phyloP scores from a whole-genome alignment of 2,113 vertebrate species.

The human (Homo sapiens) region DNA sequence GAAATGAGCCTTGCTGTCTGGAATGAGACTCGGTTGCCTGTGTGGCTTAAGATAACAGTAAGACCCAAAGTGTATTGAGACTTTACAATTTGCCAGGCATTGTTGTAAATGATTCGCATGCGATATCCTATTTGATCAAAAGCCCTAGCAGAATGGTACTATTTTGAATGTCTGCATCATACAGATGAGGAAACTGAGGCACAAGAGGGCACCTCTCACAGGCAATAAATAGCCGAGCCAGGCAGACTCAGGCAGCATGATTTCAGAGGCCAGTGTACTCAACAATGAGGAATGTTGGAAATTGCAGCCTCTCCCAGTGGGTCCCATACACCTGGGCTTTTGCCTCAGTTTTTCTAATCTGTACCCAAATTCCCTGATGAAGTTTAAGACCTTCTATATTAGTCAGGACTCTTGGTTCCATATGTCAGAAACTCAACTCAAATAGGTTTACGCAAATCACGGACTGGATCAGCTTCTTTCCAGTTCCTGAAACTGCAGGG shows the following conservation, averaged over 20 bases:
- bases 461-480: neutral
- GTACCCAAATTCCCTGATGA: neutral
- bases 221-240: neutral
- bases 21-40: neutral
- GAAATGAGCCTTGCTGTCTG: neutral
- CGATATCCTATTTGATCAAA: neutral
- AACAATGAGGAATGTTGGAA: neutral
- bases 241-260: neutral
- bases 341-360: neutral
- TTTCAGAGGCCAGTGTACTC: neutral
- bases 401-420: neutral
- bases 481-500: neutral
- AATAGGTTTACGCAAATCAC: neutral
- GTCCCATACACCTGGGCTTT: neutral
- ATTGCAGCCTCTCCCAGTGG: neutral
- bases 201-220: neutral
- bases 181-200: slow-evolving; percentile 10
- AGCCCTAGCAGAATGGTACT: neutral
- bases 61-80: neutral
- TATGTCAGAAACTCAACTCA: neutral
- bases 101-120: neutral
- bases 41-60: neutral
- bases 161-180: neutral
- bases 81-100: neutral
- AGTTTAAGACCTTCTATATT: neutral